Base-by-base conservation (phyloP, 1,140 invertebrate species). In the Mercenaria mercenaria region DNA sequence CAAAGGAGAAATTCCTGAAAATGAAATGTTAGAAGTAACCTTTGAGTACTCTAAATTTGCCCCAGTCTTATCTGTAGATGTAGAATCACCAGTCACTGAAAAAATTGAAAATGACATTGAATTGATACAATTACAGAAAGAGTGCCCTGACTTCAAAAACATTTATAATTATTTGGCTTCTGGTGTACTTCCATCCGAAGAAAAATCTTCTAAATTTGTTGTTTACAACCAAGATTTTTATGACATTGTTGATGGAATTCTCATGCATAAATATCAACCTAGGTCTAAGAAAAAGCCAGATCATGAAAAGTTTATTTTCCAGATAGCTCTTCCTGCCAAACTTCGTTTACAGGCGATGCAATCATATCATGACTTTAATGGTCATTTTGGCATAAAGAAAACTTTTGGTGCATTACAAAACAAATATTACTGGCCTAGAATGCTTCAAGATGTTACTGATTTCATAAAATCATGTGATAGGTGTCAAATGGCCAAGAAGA, bases 231-330 rank as follows among this genome's bases (percentile, higher is more conserved):
- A 52, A 0, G 39, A 87, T 50, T 52, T 88, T 50, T 92, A 90
- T 52, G 83, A 83, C 43, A 26, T 92, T n/a, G 26, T 72, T 47
- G 76, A 93, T 88, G 87, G 88, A 20, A 72, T 91, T 0, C 41
- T 93, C 8, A 80, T 90, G 47, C 88, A 92, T 52, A 61, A 50
- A 18, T 91, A 89, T 37, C 91, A 91, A 32, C 41, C n/a, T n/a
- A n/a, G n/a, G n/a, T n/a, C n/a, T n/a, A n/a, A n/a, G n/a, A n/a
- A n/a, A n/a, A n/a, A n/a, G 64, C 26, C 26, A 83, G 59, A 41
- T 67, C 26, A 89, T 72, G 29, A 61, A 82, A 67, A 23, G 83
- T 15, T 64, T 47, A 74, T 67, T 2, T 67, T 47, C 76, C 88
- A 86, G 50, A 34, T 90, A 39, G 88, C 80, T 8, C 23, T 92